These are phyloP conservation scores for Cephus nigrinus DNA, from an alignment of 2,888 invertebrate species.

Conservation along the genomic window DNA sequence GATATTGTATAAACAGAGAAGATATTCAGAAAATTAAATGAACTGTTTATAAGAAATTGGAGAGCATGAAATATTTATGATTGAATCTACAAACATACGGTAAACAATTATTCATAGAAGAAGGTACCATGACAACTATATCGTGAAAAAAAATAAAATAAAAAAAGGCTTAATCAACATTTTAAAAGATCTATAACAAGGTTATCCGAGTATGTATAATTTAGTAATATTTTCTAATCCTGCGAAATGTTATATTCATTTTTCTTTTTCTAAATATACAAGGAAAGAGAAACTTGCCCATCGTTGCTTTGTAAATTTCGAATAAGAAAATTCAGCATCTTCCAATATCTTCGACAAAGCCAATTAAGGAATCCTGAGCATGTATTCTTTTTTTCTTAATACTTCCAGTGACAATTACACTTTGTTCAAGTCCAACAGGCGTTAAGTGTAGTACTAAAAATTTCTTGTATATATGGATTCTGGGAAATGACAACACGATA, in stretches of 20 bases:
- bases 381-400: neutral
- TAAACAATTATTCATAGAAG: neutral
- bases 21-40: neutral
- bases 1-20: neutral
- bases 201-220: neutral
- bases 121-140: neutral
- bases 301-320: conserved; percentile 17
- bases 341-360: conserved; percentile 2
- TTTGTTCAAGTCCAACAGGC: neutral
- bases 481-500: conserved; percentile 15
- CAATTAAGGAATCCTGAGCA: conserved; percentile 1
- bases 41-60: neutral
- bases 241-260: neutral
- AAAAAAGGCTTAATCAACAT: neutral
- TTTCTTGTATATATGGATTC: conserved; percentile 13
- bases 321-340: conserved; percentile 18
- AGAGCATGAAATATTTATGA: neutral
- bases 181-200: neutral
- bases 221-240: neutral
- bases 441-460: conserved; percentile 8
- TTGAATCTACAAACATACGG: neutral
- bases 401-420: neutral
- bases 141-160: neutral
- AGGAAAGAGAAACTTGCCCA: conserved; percentile 10
- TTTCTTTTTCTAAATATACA: neutral